These are phyloP conservation scores for Pentalonia nigronervosa DNA, from an alignment of 1,140 invertebrate genomes.

Conservation along the genomic window DNA sequence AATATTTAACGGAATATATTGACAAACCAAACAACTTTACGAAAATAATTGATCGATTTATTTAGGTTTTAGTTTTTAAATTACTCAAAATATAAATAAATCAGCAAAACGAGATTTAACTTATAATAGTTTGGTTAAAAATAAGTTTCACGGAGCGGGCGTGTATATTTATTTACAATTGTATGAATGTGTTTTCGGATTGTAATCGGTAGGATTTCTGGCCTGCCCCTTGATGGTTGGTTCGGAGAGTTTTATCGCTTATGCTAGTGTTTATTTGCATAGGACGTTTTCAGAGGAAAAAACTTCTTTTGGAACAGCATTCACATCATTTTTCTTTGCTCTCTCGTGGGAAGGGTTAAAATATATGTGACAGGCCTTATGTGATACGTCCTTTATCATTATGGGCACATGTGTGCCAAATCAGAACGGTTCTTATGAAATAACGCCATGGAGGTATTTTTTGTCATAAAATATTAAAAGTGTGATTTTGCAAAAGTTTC, in stretches of 20 bases:
- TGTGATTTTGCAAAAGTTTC: background rate
- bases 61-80: background rate
- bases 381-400: conserved; percentile 6
- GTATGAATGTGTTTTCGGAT: background rate
- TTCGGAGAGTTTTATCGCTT: background rate
- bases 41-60: background rate
- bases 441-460: background rate
- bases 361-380: background rate
- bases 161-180: background rate
- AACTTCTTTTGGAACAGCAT: conserved; percentile 24
- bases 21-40: background rate
- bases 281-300: background rate
- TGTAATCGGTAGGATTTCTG: background rate
- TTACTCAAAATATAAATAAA: background rate
- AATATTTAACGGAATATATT: background rate
- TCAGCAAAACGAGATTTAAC: background rate
- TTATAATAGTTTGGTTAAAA: background rate
- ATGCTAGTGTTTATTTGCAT: background rate
- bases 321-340: conserved; percentile 38
- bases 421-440: background rate
- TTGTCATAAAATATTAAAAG: conserved; percentile 4
- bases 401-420: conserved; percentile 4
- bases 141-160: background rate
- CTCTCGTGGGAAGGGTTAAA: background rate
- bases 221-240: background rate